phyloP scores from a whole-genome alignment of 2,888 invertebrate genomes.

The Mermis nigrescens region DNA sequence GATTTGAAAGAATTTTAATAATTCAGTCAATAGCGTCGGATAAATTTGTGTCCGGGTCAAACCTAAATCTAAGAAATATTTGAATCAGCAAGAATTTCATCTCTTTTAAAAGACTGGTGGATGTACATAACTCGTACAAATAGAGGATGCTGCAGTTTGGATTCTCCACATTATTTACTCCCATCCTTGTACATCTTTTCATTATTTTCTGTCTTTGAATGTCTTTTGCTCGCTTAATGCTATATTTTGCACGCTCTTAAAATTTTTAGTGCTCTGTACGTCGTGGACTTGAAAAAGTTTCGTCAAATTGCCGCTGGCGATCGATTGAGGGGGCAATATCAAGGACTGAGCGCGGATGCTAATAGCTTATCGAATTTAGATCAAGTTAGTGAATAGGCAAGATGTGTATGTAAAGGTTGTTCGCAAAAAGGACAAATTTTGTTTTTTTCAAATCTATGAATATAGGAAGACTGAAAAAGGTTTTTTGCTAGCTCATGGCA shows the following conservation, averaged over 20 bases:
- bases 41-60: too few relatives aligned
- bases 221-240: not conserved
- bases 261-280: constrained; percentile 85
- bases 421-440: constrained; percentile 7
- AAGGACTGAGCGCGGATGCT: constrained; percentile 94
- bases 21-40: too few relatives aligned
- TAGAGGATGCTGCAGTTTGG: too few relatives aligned
- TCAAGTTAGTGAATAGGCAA: constrained; percentile 37
- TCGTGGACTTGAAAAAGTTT: constrained; percentile 87
- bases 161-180: too few relatives aligned
- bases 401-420: not conserved
- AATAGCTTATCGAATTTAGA: constrained; percentile 89
- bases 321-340: constrained; percentile 87
- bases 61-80: too few relatives aligned
- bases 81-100: too few relatives aligned
- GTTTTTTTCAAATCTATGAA: constrained; percentile 10
- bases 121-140: too few relatives aligned
- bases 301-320: constrained; percentile 94
- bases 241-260: not conserved
- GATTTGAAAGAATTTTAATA: too few relatives aligned
- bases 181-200: too few relatives aligned
- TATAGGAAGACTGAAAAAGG: too few relatives aligned
- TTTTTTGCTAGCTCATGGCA: too few relatives aligned
- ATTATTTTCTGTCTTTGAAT: constrained; percentile 1
- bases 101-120: too few relatives aligned